Evolutionary conservation across 2,113 vertebrate species (phyloP), one percentile per base, ranked within the genome.

Genomic region (Felis chaus): DNA sequence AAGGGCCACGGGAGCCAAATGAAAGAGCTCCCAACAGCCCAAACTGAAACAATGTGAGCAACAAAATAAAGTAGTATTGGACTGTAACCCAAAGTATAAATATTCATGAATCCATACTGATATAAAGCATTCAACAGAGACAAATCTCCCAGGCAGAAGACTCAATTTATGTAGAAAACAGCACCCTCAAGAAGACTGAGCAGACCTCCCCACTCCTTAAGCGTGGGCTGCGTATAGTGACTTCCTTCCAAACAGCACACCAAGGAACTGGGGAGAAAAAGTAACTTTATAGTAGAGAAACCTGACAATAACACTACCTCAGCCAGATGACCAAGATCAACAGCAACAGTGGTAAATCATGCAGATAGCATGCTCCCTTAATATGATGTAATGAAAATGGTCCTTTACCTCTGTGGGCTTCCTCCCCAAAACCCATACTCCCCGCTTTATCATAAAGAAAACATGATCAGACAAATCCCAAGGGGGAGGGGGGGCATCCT

Each of bases 191-290:
- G 21, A 48, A 48, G 27, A 48, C 27, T 16, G 31, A 68, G 18
- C 13, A 14, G 36, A 94, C 65, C 50, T 94, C 50, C 18, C 45
- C 31, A 86, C 68, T 92, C 27, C 74, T 27, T 50, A 71, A 39
- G 36, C 41, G 39, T 83, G 63, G 81, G 39, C 27, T 61, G 4
- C 29, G n/a, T 45, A 88, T 13, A 78, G 61, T n/a, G 78, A 91
- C 76, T 91, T 94, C 91, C 89, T 66, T 84, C 55, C 71, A 73
- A 55, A 89, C 76, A 69, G 71, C 50, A 81, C 69, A 81, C 48
- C 5, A 61, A 15, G 21, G 41, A 94, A 89, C 65, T 18, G 16
- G 33, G 14, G 29, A 45, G 9, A 48, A 9, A 9, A 27, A 79
- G 13, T 36, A 39, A 92, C 41, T 78, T 73, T 57, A 21, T 27